Conservation (phyloP, 1,140 invertebrate species). For the Olivierus martensii region DNA sequence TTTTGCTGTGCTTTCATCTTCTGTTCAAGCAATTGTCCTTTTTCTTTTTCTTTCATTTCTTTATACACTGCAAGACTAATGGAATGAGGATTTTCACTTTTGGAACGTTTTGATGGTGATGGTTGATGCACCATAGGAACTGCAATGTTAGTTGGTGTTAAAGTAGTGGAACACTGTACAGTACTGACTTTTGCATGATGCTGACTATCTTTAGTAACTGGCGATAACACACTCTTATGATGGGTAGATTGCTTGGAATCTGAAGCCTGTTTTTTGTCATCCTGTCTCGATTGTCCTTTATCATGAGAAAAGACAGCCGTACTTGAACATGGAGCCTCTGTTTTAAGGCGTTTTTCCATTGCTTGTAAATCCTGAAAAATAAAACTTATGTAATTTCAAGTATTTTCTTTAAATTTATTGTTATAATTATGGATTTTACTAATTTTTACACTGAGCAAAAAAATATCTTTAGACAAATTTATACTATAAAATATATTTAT, state of each 20-base stretch:
- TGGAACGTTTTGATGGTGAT: background rate
- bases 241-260: background rate
- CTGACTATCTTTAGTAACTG: background rate
- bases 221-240: background rate
- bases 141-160: too few relatives aligned
- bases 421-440: too few relatives aligned
- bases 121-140: background rate
- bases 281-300: background rate
- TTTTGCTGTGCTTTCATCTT: background rate
- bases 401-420: too few relatives aligned
- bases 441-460: too few relatives aligned
- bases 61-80: constrained; percentile 1
- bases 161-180: background rate
- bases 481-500: too few relatives aligned
- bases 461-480: too few relatives aligned
- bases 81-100: constrained; percentile 2
- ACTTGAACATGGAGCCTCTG: too few relatives aligned
- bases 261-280: background rate
- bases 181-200: background rate
- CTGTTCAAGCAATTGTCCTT: background rate
- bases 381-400: too few relatives aligned
- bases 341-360: too few relatives aligned
- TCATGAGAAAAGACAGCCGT: too few relatives aligned
- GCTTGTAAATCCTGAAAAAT: too few relatives aligned
- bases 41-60: background rate